Percentiles rank a stretch among this genome's conserved stretches.
phyloP scores from a whole-genome alignment of 2,113 vertebrate genomes.

The Hippoglossus stenolepis region DNA sequence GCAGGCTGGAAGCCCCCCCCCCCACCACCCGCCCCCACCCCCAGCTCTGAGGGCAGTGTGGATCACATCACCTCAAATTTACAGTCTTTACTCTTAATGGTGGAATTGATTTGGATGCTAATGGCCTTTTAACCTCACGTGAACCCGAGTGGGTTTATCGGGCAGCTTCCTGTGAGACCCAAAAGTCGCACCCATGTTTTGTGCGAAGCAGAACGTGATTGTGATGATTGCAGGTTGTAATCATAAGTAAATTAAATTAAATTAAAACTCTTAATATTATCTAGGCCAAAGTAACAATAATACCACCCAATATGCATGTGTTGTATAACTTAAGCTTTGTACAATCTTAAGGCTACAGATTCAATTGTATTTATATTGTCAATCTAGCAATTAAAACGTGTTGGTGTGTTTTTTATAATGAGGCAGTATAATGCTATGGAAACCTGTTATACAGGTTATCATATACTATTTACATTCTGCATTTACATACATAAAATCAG shows the following conservation, averaged over 20 bases:
- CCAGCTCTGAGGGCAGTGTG: conserved; percentile 39
- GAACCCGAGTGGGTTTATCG: background rate
- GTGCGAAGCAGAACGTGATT: background rate
- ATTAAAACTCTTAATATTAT: background rate
- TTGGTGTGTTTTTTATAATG: background rate
- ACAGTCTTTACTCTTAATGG: conserved; percentile 21
- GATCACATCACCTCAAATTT: conserved; percentile 24
- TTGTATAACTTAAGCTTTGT: too few relatives aligned
- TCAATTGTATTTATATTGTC: too few relatives aligned
- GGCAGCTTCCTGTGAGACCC: background rate
- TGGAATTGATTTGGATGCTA: conserved; percentile 15
- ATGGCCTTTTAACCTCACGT: conserved; percentile 26
- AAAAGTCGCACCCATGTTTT: background rate
- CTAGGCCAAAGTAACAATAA: background rate
- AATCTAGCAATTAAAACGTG: too few relatives aligned
- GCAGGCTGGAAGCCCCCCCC: conserved; percentile 50
- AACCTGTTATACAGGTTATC: background rate
- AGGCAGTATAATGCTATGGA: background rate
- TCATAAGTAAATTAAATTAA: background rate
- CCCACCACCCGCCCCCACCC: background rate
- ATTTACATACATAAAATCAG: background rate
- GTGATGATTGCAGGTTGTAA: background rate
- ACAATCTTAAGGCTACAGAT: too few relatives aligned
- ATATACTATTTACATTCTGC: background rate
- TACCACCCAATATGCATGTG: background rate